phyloP scores from a whole-genome alignment of 2,888 invertebrate genomes.

The Dyspetes luteomarginatus region DNA sequence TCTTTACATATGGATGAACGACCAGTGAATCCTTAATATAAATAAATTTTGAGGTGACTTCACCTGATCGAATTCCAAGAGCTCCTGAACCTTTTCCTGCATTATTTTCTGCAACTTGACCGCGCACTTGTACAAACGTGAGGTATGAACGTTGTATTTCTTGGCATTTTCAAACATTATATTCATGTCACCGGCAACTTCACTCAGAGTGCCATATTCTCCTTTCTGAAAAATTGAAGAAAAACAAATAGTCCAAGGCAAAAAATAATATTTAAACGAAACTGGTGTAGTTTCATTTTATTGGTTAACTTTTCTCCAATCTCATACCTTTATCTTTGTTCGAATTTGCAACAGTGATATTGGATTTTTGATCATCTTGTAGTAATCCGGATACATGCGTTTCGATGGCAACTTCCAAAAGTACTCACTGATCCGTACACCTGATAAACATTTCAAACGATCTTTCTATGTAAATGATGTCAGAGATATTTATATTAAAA shows the following conservation, averaged over 20 bases:
- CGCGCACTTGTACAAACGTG: constrained; percentile 93
- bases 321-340: constrained; percentile 88
- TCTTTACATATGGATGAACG: too few species aligned
- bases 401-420: constrained; percentile 97
- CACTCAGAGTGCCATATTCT: constrained; percentile 92
- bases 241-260: background rate
- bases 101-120: constrained; percentile 93
- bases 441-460: constrained; percentile 80
- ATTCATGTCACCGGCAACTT: constrained; percentile 96
- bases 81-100: constrained; percentile 91
- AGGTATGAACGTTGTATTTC: constrained; percentile 92
- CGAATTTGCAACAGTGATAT: constrained; percentile 96
- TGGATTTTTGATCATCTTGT: constrained; percentile 97
- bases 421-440: constrained; percentile 94
- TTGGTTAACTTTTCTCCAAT: background rate
- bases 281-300: constrained; percentile 18
- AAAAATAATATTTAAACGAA: background rate
- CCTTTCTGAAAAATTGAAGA: constrained; percentile 85
- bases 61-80: constrained; percentile 88
- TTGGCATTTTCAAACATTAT: constrained; percentile 99
- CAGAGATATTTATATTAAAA: constrained; percentile 4
- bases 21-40: too few species aligned
- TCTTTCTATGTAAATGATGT: background rate
- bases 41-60: constrained; percentile 65
- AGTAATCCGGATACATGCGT: constrained; percentile 97